Percentiles rank a stretch among this genome's conserved stretches.
Evolutionary conservation across 2,797 vertebrate species (phyloP).

Genomic region (Bradypodion ventrale): DNA sequence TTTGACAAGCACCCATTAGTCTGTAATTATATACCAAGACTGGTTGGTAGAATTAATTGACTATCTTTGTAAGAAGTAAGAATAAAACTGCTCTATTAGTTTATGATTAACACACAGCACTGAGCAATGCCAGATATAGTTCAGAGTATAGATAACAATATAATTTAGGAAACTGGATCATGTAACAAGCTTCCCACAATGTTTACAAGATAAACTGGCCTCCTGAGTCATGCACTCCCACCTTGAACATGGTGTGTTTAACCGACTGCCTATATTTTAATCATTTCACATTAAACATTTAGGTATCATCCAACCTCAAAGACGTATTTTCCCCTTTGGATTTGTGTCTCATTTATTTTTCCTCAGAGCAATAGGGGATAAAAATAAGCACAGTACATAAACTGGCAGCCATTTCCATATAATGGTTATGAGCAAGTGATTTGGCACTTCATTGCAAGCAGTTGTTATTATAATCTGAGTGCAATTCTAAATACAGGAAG

Average conservation of each 20-base stretch:
- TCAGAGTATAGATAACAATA: slow-evolving; percentile 29
- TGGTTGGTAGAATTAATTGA: not conserved
- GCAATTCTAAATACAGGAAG: slow-evolving; percentile 47
- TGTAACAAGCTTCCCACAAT: slow-evolving; percentile 33
- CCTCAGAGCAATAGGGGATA: slow-evolving; percentile 54
- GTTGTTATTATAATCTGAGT: slow-evolving; percentile 53
- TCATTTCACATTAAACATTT: slow-evolving; percentile 46
- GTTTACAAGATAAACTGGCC: slow-evolving; percentile 56
- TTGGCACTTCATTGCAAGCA: slow-evolving; percentile 51
- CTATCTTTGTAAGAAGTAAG: not conserved
- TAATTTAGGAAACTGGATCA: slow-evolving; percentile 57
- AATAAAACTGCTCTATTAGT: not conserved
- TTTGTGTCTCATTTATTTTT: slow-evolving; percentile 58
- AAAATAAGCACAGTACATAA: slow-evolving; percentile 55
- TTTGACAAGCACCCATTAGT: not conserved
- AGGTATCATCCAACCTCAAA: slow-evolving; percentile 39
- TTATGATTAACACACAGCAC: not conserved
- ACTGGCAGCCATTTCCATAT: slow-evolving; percentile 60
- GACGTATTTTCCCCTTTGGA: slow-evolving; percentile 51
- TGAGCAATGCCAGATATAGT: not conserved
- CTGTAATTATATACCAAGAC: not conserved
- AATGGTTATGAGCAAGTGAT: slow-evolving; percentile 48
- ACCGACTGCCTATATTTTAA: not conserved
- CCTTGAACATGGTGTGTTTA: not conserved
- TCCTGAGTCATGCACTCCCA: not conserved